Evolutionary conservation across 2,888 invertebrate genomes (phyloP), one percentile per base, ranked within the genome.

Genomic region (Sabatieria punctata): DNA sequence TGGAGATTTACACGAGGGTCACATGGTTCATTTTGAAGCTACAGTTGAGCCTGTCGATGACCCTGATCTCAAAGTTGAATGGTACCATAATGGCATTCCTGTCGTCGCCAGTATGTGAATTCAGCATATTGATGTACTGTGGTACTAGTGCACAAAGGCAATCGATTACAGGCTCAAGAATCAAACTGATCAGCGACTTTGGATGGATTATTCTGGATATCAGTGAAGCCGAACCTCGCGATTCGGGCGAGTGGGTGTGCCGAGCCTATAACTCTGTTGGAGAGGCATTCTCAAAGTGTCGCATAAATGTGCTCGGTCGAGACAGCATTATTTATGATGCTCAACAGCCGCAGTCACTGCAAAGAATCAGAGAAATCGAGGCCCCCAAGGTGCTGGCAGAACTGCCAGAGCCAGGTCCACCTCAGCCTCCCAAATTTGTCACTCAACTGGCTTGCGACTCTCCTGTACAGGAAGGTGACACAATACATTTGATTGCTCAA

Each of bases 201-300:
- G 91, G 88, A 43, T 91, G 88, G 60, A 83, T 93, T 4, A 86
- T 88, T 4, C 73, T 97, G 59, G 91, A 93, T 66, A 74, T 95
- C 46, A 82, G 47, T 27, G 55, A 57, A 39, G 54, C 55, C 1
- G 62, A 63, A 41, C 77, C 81, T 1, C 76, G 89, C 56, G 91
- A 91, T 65, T 77, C 82, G 43, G 91, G 91, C 19, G 86, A 88
- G 80, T 88, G 88, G 60, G 75, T 82, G 26, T 88, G 86, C 65
- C 76, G 82, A 43, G 88, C 88, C 30, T 82, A 82, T 33, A 88
- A 89, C 60, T 85, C 88, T 56, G 73, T 89, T 47, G 93, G 91
- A 47, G 85, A 91, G 73, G 89, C 91, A 23, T 83, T 86, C 1
- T 88, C 86, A 46, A 2, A 2, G 2, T 44, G 55, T 6, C 47